Evolutionary conservation across 2,888 invertebrate genomes (phyloP), one percentile per base, ranked within the genome.

Genomic region (Gisinianus flammeolus): DNA sequence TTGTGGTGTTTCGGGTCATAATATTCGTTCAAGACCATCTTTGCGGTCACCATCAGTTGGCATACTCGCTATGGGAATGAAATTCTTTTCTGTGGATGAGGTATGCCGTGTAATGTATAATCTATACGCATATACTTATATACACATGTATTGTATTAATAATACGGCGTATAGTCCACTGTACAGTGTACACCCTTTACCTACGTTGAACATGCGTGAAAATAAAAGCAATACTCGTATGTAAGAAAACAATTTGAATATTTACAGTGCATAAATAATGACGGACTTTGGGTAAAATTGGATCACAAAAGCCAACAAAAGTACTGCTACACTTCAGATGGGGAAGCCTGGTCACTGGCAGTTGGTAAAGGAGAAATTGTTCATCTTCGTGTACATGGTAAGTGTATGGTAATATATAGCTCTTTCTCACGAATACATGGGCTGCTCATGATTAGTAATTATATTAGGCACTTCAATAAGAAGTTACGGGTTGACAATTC

Each of bases 1-100:
- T 85, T 93, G 93, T 86, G 93, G 93, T 0, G 91, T 92, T 44
- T 92, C 92, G 26, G 93, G 93, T 0, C 93, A 93, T 86, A 93
- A 93, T 85, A 91, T 93, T 67, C 88, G 93, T 68, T 90, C 90
- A 80, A 87, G 90, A 79, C 92, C 93, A 5, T 91, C 89, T 85
- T 87, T 93, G 71, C 91, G 91, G 86, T 91, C 92, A 2, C 89
- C 91, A 3, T 91, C 92, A 16, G 91, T 93, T 52, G 93, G 93
- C 33, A 91, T 91, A 89, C 87, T 93, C 30, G 91, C 91, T 1
- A 88, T 92, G 80, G 92, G 92, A 30, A 91, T 92, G 85, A 88
- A 89, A 74, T 89, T 93, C 77, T 90, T 89, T 62, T 90, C 91
- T 67, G 89, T 90, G 68, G 91, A 91, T 87, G 91, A 91, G 86